These are phyloP conservation scores for Metridium senile DNA, from an alignment of 92 coral and sea anemone genomes.

Conservation along the genomic window DNA sequence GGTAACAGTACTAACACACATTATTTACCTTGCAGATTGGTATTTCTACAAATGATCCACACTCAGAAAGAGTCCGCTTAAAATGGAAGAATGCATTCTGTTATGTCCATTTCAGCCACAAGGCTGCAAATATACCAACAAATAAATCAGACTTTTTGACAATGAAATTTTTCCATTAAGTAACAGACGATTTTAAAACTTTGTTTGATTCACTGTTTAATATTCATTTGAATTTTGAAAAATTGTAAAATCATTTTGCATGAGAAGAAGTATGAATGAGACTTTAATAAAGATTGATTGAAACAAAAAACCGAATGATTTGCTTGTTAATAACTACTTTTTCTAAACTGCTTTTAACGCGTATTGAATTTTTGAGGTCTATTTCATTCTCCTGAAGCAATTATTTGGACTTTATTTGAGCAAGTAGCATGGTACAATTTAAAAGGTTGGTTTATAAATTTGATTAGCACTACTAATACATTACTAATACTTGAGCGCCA, in stretches of 20 bases:
- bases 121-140: neutral
- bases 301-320: neutral
- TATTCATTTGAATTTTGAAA: neutral
- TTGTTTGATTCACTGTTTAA: neutral
- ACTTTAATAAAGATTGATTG: neutral
- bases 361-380: neutral
- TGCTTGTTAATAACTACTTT: neutral
- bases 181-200: neutral
- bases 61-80: neutral
- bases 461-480: neutral
- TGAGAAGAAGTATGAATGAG: neutral
- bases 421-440: neutral
- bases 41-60: neutral
- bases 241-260: neutral
- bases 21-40: neutral
- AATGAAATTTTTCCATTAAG: neutral
- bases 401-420: neutral
- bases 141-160: neutral
- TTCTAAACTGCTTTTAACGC: neutral
- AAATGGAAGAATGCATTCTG: neutral
- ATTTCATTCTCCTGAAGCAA: neutral
- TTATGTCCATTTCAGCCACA: neutral
- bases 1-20: too few species aligned
- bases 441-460: conserved; percentile 2
- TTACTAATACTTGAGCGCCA: too few species aligned